These are phyloP conservation scores for Planococcus citri DNA, from an alignment of 1,140 invertebrate species.

Conservation along the genomic window DNA sequence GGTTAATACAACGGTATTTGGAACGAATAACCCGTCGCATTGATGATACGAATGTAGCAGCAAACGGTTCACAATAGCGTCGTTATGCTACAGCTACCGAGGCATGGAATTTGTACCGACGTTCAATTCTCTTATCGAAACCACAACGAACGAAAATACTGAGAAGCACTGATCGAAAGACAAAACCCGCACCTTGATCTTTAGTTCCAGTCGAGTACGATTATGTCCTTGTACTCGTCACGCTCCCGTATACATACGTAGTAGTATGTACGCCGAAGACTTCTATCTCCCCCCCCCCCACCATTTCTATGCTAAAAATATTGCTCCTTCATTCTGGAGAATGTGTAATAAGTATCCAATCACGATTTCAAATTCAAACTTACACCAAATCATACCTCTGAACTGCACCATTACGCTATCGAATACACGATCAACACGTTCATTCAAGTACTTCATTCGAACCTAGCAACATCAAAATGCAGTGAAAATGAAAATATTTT, in stretches of 20 bases:
- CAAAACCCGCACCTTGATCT: slow-evolving; percentile 17
- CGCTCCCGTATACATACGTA: neutral
- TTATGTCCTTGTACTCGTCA: slow-evolving; percentile 17
- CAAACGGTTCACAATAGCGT: no score
- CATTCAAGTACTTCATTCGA: no score
- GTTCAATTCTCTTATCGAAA: neutral
- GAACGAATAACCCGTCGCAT: no score
- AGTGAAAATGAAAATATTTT: no score
- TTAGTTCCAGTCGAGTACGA: slow-evolving; percentile 20
- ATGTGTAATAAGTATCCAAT: slow-evolving; percentile 15
- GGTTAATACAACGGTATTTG: no score
- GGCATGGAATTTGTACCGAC: no score
- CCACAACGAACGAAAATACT: neutral
- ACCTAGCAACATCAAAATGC: no score
- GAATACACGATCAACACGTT: no score
- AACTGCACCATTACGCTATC: neutral
- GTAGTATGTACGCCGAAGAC: neutral
- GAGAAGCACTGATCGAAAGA: slow-evolving; percentile 9
- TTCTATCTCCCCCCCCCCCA: neutral
- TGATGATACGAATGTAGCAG: no score
- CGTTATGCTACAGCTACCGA: no score
- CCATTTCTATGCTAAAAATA: slow-evolving; percentile 16
- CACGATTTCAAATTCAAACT: neutral
- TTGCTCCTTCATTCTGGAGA: slow-evolving; percentile 14
- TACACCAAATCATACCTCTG: no score